Evolutionary conservation across 1,140 invertebrate genomes (phyloP).

Genomic region (Lethrus apterus): DNA sequence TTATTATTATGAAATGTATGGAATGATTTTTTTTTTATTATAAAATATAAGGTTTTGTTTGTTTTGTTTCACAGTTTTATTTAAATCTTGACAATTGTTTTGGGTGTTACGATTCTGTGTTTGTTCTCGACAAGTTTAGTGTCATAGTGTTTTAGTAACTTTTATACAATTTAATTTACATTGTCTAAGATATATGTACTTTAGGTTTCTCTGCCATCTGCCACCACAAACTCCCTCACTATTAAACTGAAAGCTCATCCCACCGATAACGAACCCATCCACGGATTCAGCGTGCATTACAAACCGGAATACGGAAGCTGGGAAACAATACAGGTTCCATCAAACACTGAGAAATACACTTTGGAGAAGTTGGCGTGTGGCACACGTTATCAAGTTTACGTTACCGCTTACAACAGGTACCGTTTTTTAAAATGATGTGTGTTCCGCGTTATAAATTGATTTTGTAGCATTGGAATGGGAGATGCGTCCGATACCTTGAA

Average conservation of each 20-base stretch:
- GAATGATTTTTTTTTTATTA: too few species aligned
- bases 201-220: constrained; percentile 60
- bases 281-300: constrained; percentile 86
- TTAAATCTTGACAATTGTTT: too few species aligned
- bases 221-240: constrained; percentile 75
- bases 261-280: constrained; percentile 64
- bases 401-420: constrained; percentile 84
- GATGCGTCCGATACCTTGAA: constrained; percentile 81
- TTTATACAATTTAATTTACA: too few species aligned
- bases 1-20: too few species aligned
- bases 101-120: too few species aligned
- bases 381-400: constrained; percentile 86
- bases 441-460: constrained; percentile 2
- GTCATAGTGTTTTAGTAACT: too few species aligned
- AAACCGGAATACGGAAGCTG: constrained; percentile 90
- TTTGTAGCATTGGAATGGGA: constrained; percentile 76
- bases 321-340: constrained; percentile 73
- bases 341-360: constrained; percentile 73
- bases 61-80: too few species aligned
- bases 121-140: too few species aligned
- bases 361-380: constrained; percentile 83
- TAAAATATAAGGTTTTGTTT: too few species aligned
- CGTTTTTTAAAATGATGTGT: constrained; percentile 18
- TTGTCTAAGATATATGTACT: too few species aligned
- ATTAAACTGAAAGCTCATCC: constrained; percentile 72